Base-by-base conservation (phyloP, 2,797 vertebrate genomes). In the Sebastolobus alascanus region DNA sequence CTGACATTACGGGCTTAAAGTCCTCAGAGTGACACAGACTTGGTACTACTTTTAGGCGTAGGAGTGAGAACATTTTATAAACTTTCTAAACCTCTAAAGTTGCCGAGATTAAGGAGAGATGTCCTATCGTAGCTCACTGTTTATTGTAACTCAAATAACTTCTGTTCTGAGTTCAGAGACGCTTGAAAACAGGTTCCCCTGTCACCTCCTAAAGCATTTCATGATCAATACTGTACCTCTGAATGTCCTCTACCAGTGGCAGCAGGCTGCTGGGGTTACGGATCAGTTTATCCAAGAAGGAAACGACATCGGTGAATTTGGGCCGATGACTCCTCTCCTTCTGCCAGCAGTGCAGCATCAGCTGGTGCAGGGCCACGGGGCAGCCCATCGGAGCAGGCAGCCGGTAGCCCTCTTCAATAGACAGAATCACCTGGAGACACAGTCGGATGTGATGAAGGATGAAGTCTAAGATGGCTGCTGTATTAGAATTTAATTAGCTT, bases 271-370 rank as follows among this genome's bases (percentile, higher is more conserved):
- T 97, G 14, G 98, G 98, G 83, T 98, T 99, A 82, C 97, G 97
- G 89, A 99, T 99, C 90, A 99, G 95, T 94, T 97, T 98, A 92
- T 99, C 98, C 90, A 99, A 94, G 93, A 97, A 99, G 92, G 93
- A 95, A 89, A 99, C 98, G 9, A 99, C 97, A 82, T 99, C 97
- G 25, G 94, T 96, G 88, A 99, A 99, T 91, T 98, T 99, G 40
- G 98, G 98, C 80, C 98, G 96, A 90, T 97, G 98, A 88, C 94
- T 99, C 90, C 98, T 97, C 92, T 97, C 98, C 92, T 98, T 99
- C 93, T 99, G 98, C 98, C 98, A 99, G 93, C 98, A 99, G 90
- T 98, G 98, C 80, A 99, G 96, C 98, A 99, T 99, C 59, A 99
- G 95, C 3, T 99, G 98, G 88, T 99, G 98, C 75, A 99, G 96